Evolutionary conservation across 2,113 vertebrate species (phyloP).

Genomic region (Mungos mungo): DNA sequence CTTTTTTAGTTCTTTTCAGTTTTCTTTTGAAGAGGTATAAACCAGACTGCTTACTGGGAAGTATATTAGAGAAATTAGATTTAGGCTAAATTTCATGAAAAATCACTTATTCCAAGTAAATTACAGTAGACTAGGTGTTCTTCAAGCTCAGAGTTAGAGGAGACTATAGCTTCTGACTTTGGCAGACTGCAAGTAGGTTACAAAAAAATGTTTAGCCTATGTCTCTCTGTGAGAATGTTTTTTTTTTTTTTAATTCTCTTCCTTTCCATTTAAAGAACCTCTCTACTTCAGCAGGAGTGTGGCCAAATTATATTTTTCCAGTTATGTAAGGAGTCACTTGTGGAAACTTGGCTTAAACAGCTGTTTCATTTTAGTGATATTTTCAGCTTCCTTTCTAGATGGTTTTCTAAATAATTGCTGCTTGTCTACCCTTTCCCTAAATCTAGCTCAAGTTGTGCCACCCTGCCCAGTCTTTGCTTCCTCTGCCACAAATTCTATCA

Average conservation of each 20-base stretch:
- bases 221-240: neutral
- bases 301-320: slow-evolving; percentile 67
- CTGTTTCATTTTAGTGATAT: slow-evolving; percentile 41
- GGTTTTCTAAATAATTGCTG: neutral
- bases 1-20: neutral
- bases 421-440: neutral
- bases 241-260: slow-evolving; percentile 36
- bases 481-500: neutral
- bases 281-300: slow-evolving; percentile 46
- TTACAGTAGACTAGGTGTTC: neutral
- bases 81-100: slow-evolving; percentile 11
- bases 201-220: neutral
- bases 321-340: slow-evolving; percentile 64
- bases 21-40: slow-evolving; percentile 1
- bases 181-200: neutral
- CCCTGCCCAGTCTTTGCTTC: neutral
- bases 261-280: slow-evolving; percentile 48
- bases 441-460: neutral
- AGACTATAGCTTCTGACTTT: neutral
- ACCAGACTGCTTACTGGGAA: neutral
- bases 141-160: neutral
- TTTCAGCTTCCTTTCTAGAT: slow-evolving; percentile 19
- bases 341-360: slow-evolving; percentile 59
- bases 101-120: slow-evolving; percentile 2
- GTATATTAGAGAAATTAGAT: slow-evolving; percentile 6